Base-by-base conservation (phyloP, 1,140 invertebrate genomes). In the Potamilus streckersoni region DNA sequence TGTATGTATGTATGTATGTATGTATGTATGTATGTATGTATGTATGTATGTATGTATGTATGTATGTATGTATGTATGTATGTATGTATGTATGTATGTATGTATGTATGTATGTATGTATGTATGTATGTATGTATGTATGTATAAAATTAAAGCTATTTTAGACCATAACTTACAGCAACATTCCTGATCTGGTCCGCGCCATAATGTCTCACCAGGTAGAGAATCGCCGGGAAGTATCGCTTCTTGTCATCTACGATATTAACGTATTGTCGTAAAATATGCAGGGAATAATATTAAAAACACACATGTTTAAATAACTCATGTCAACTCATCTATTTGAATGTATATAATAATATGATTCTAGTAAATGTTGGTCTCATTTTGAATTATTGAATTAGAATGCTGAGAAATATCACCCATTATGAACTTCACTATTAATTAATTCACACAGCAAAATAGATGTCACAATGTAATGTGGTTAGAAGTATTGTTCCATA, bases 161-260 rank as follows among this genome's bases (percentile, higher is more conserved):
- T 62, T 66, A 31, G 20, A 31, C 56, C 56, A 70, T 31, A 5
- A 38, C 75, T 72, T 68, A 77, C 75, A 67, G 55, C 15, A 59
- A 77, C 70, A 77, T 77, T 77, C 38, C 75, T 77, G 64, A 77
- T 71, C 57, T 77, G 75, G n/a, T 77, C 75, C 38, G 75, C 75
- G 6, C 69, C 75, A 62, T 72, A 77, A 19, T 17, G 60, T 8
- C 38, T 49, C 16, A 69, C 57, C 75, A 77, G 68, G 12, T 77
- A 23, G 15, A 68, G 15, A 23, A 77, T 23, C 27, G 49, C 19
- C 12, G 62, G 5, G 27, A 77, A 61, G 31, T 71, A 56, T 56
- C 57, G 31, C 56, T 49, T 72, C 15, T 77, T 60, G 17, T 56
- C 38, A 13, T 19, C 75, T 77, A n/a, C 63, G 60, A 55, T 49